Conservation (phyloP, 1,140 invertebrate species). For the Ceratitis capitata region DNA sequence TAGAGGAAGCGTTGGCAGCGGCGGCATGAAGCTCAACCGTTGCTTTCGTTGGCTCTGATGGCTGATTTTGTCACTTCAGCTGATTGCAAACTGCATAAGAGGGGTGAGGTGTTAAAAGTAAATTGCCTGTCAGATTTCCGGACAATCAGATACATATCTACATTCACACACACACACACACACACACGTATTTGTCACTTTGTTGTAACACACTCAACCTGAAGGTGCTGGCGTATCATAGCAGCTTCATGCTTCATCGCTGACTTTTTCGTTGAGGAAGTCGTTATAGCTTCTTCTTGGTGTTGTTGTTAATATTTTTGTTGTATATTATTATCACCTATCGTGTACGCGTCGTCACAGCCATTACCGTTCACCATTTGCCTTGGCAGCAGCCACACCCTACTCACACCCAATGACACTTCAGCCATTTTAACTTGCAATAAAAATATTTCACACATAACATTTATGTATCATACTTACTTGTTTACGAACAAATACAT, state of each 20-base stretch:
- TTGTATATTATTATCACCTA: neutral
- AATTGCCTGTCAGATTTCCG: constrained; percentile 15
- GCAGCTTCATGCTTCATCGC: neutral
- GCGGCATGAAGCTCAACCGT: neutral
- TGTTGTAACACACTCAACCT: neutral
- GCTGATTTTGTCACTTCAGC: constrained; percentile 26
- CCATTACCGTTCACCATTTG: neutral
- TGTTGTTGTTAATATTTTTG: neutral
- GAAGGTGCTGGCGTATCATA: neutral
- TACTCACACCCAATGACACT: too few relatives aligned
- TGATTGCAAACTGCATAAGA: neutral
- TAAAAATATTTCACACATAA: neutral
- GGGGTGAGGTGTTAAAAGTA: neutral
- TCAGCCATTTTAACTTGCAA: too few relatives aligned
- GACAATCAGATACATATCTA: neutral
- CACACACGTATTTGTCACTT: neutral
- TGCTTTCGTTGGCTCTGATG: neutral
- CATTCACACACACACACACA: neutral
- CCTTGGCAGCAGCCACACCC: too few relatives aligned
- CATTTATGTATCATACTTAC: neutral
- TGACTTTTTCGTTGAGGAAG: neutral
- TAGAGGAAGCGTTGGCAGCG: neutral
- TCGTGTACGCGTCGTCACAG: neutral
- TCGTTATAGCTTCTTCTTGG: neutral
- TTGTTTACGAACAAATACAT: neutral